phyloP scores from a whole-genome alignment of 2,797 vertebrate species.

The Cryptoprocta ferox region DNA sequence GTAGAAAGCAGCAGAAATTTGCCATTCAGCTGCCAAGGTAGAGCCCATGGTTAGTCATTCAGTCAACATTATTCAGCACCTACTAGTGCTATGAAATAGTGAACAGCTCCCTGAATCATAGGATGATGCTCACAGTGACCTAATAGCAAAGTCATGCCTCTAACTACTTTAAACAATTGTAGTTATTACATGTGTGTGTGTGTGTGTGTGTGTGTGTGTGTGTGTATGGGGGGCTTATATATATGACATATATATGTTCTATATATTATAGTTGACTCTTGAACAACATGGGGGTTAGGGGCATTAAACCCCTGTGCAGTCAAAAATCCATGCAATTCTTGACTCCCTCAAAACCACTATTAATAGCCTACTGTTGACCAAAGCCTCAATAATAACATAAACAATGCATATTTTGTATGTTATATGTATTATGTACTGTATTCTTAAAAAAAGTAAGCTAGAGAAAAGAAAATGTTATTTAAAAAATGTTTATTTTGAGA shows the following conservation, averaged over 20 bases:
- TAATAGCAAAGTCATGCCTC: background rate
- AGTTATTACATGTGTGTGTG: no score
- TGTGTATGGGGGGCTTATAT: background rate
- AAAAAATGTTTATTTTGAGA: no score
- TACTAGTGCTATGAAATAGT: background rate
- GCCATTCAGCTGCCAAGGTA: background rate
- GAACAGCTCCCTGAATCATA: background rate
- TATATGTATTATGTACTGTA: background rate
- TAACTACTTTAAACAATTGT: background rate
- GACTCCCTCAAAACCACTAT: background rate
- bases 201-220: no score
- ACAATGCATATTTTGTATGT: background rate
- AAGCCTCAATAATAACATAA: background rate
- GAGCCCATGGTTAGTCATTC: background rate
- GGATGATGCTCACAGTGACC: background rate
- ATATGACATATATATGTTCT: background rate
- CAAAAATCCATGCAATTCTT: background rate
- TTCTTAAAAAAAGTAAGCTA: background rate
- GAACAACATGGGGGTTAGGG: background rate
- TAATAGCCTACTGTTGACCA: background rate
- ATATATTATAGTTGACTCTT: background rate
- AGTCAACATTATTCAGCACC: background rate
- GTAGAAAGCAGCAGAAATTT: background rate
- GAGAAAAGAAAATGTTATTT: background rate
- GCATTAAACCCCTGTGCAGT: background rate